Evolutionary conservation across 92 coral and sea anemone genomes (phyloP).

Genomic region (Epizoanthus fatuus): DNA sequence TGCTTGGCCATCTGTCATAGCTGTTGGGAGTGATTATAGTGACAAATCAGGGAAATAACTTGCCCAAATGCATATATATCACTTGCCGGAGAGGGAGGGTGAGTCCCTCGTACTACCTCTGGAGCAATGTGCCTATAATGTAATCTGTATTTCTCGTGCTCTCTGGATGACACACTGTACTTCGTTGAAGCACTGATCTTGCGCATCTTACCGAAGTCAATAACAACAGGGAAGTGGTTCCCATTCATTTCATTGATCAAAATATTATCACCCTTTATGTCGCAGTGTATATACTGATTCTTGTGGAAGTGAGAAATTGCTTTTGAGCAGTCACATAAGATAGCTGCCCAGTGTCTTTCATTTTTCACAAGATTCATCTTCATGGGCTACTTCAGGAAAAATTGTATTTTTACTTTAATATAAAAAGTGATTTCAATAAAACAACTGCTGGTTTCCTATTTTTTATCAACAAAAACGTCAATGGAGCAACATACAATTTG

Average conservation of each 20-base stretch:
- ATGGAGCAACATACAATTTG: too few relatives aligned
- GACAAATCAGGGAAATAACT: background rate
- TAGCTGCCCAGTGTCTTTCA: background rate
- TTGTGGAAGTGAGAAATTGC: background rate
- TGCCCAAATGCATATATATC: slow-evolving; percentile 9
- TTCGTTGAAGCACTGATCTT: background rate
- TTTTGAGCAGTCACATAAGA: background rate
- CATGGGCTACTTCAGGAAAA: too few relatives aligned
- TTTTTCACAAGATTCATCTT: background rate
- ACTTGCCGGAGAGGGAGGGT: background rate
- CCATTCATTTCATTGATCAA: background rate
- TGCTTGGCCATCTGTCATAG: background rate
- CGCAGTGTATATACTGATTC: background rate
- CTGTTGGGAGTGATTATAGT: background rate
- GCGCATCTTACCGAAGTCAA: background rate
- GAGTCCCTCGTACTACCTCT: background rate
- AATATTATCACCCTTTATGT: slow-evolving; percentile 13
- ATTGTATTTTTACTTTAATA: too few relatives aligned
- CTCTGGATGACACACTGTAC: background rate
- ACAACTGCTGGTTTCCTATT: too few relatives aligned
- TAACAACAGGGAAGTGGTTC: background rate
- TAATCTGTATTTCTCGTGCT: background rate
- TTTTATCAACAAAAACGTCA: too few relatives aligned
- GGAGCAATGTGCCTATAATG: slow-evolving; percentile 3
- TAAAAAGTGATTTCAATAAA: too few relatives aligned